These are phyloP conservation scores for Myotis findleyi DNA, from an alignment of 2,797 vertebrate genomes.

Conservation along the genomic window DNA sequence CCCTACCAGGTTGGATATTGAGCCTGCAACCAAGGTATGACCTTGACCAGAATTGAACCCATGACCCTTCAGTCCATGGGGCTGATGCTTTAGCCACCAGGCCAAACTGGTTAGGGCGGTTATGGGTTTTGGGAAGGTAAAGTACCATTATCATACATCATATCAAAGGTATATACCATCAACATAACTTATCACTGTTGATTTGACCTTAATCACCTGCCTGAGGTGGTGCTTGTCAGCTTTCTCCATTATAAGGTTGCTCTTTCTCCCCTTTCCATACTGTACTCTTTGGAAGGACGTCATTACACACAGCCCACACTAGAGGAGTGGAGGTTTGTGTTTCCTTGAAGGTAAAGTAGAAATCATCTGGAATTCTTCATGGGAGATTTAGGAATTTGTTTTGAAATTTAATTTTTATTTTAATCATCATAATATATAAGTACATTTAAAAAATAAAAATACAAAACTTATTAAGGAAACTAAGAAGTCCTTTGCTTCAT, in stretches of 20 bases:
- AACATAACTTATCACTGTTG: constrained; percentile 27
- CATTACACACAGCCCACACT: neutral
- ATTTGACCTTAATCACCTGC: constrained; percentile 4
- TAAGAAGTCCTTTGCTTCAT: neutral
- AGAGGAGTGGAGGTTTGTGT: neutral
- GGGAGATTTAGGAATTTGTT: constrained; percentile 11
- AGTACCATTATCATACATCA: neutral
- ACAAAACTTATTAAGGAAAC: neutral
- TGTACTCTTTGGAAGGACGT: neutral
- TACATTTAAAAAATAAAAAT: neutral
- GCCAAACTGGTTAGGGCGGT: neutral
- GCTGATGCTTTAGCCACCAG: too few relatives aligned
- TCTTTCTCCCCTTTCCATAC: neutral
- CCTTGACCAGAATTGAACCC: too few relatives aligned
- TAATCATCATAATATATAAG: neutral
- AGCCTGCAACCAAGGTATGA: too few relatives aligned
- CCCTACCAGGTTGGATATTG: too few relatives aligned
- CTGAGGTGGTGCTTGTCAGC: neutral
- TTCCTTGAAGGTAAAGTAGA: neutral
- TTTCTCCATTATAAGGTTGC: neutral
- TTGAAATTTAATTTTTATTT: constrained; percentile 34
- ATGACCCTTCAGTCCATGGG: too few relatives aligned
- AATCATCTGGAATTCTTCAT: constrained; percentile 35
- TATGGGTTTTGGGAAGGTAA: neutral
- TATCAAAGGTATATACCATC: neutral